Base-by-base conservation (phyloP, 2,888 invertebrate species). In the Eumerus sabulonum region DNA sequence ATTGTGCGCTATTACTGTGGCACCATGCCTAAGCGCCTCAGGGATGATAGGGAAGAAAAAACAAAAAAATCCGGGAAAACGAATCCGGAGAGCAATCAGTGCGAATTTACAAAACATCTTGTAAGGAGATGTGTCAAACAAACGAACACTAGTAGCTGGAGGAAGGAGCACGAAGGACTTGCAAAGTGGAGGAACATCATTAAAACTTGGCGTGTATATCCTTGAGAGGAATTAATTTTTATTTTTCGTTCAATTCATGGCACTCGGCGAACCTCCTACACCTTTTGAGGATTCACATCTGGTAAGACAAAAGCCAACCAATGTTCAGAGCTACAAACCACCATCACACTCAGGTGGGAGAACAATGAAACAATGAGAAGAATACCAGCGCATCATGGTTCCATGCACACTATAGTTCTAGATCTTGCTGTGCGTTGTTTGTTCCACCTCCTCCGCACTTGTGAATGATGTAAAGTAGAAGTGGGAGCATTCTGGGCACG, bases 381-480 rank as follows among this genome's bases (percentile, higher is more conserved):
- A 64, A 53, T 19, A 40, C 48, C 56, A 50, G 38, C 59, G 45
- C 36, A 44, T 12, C 51, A 56, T 27, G 54, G 18, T 12, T 40
- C 9, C 36, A 4, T 5, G 36, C 36, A 42, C 36, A 35, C 35
- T 36, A 18, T 60, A 17, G 62, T 57, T 38, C 44, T 18, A 50
- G 4, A 17, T 38, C n/a, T 38, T 27, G 11, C 1, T 40, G 40
- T 40, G 40, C 9, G 11, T 40, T 27, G 3, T 40, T 40, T 9
- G 40, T 11, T 18, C 42, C 57, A n/a, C n/a, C n/a, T n/a, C n/a
- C n/a, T n/a, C n/a, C n/a, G 7, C 7, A 50, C 51, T 7, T 57
- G 62, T n/a, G 56, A 76, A 68, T 63, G 40, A 27, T 76, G 63
- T 70, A 57, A 63, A 76, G 70, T 70, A n/a, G n/a, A n/a, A n/a